Percentiles rank a stretch among this genome's conserved stretches.
Evolutionary conservation across 2,888 invertebrate species (phyloP).

Genomic region (Mesochorus sp.): DNA sequence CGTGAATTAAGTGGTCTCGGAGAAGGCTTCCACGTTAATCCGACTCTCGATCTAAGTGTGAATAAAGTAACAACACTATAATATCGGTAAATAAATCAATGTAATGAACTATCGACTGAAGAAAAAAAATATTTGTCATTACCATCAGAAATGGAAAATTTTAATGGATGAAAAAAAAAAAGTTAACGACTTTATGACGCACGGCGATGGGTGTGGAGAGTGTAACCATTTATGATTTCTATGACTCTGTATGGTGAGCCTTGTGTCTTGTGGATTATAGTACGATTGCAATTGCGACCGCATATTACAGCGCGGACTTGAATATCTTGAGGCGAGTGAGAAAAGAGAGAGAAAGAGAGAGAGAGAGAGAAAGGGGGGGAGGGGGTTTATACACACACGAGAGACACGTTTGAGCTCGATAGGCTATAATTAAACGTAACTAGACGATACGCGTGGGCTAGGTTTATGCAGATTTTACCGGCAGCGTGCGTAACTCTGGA

Average conservation of each 20-base stretch:
- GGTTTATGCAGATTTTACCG: constrained; percentile 53
- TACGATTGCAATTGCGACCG: constrained; percentile 33
- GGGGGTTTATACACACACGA: constrained; percentile 3
- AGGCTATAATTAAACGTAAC: constrained; percentile 56
- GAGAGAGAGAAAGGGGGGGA: too few species aligned
- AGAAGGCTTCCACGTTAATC: constrained; percentile 34
- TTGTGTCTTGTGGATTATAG: constrained; percentile 10
- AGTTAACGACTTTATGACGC: constrained; percentile 4
- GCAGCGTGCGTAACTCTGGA: constrained; percentile 25
- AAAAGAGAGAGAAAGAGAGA: too few species aligned
- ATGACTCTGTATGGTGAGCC: constrained; percentile 30
- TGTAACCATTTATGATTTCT: constrained; percentile 43
- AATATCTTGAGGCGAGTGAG: constrained; percentile 23
- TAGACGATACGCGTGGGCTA: constrained; percentile 53
- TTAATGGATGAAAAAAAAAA: neutral
- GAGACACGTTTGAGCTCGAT: constrained; percentile 25
- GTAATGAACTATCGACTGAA: neutral
- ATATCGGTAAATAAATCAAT: too few species aligned
- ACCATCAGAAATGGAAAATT: neutral
- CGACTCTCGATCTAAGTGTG: constrained; percentile 29
- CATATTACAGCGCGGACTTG: constrained; percentile 45
- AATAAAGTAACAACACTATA: neutral
- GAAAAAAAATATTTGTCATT: neutral
- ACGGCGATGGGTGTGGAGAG: constrained; percentile 35
- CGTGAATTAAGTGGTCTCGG: constrained; percentile 24